Evolutionary conservation across 1,140 invertebrate species (phyloP), one percentile per base, ranked within the genome.

Genomic region (Himalopsyche phryganea): DNA sequence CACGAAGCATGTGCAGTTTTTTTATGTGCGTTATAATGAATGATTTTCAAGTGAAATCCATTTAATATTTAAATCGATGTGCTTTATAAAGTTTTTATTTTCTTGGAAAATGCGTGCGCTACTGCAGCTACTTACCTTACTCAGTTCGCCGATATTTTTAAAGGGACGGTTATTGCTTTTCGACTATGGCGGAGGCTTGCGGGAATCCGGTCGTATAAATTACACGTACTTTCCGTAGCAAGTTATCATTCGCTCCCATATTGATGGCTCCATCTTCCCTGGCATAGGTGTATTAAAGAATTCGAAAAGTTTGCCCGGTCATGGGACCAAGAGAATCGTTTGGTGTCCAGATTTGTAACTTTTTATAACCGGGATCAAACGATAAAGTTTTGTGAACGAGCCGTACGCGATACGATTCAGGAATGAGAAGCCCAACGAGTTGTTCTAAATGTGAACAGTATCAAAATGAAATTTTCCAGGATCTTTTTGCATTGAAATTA

Each of bases 151-250:
- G 52, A 63, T 63, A 63, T 63, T 63, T 63, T 63, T 63, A 53
- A 17, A 63, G 52, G 53, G 61, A 63, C 61, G 57, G 61, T 63
- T 63, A 63, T 63, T 60, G 61, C 61, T 63, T 63, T 60, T 59
- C 56, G 56, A 59, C 61, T 53, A 58, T 38, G 54, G 48, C 42
- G 14, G 14, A 35, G 19, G 42, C n/a, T 40, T 17, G 53, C 33
- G 19, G 32, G 41, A 40, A 46, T 14, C 52, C 41, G 52, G 13
- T 41, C 51, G 61, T 63, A 63, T 63, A 63, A 63, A 63, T 63
- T 63, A 63, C 61, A 58, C 51, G 48, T 56, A 48, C 56, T 50
- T 42, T 46, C 33, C 41, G 53, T 58, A 32, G 56, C 38, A 48
- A 54, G 50, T 28, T 62, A 58, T 54, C 54, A 38, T 47, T 45